A percentile compares a stretch with the other conserved stretches of the same genome.
Conservation (phyloP, 1,140 invertebrate genomes). For the Heterodera schachtii region DNA sequence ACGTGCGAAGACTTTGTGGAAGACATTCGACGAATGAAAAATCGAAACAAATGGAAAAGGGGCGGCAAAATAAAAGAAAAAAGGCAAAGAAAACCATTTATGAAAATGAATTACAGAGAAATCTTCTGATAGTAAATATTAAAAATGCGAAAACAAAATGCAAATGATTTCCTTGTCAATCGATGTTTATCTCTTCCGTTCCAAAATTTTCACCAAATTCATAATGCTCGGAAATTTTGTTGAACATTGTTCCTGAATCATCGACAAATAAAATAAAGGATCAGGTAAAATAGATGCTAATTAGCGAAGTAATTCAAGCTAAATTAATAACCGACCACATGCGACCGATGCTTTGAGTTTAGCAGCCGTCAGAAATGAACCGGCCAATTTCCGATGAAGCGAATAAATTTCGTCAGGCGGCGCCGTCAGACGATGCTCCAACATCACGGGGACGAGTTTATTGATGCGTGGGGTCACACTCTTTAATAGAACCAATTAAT, state of each 20-base stretch:
- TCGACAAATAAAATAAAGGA: background rate
- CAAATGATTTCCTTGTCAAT: background rate
- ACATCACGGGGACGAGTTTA: conserved; percentile 87
- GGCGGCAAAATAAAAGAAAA: background rate
- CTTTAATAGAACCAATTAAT: conserved; percentile 68
- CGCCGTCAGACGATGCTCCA: conserved; percentile 87
- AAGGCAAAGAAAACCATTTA: background rate
- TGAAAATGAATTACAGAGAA: too few species aligned
- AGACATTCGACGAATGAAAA: conserved; percentile 1
- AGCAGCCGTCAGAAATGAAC: conserved; percentile 89
- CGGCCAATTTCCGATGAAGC: conserved; percentile 93
- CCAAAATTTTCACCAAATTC: conserved; percentile 40
- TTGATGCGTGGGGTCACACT: conserved; percentile 78
- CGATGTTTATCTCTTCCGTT: conserved; percentile 43
- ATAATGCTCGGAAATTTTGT: conserved; percentile 71
- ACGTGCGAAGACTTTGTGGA: conserved; percentile 23
- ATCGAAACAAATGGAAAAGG: background rate
- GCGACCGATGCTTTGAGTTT: conserved; percentile 84
- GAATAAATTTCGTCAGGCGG: conserved; percentile 99
- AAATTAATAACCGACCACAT: conserved; percentile 71
- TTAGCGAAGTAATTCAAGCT: too few species aligned
- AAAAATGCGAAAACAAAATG: conserved; percentile 3
- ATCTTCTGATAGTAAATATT: too few species aligned
- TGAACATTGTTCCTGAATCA: conserved; percentile 74
- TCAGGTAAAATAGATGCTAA: background rate